A percentile compares a stretch with the other conserved stretches of the same genome.
phyloP scores from a whole-genome alignment of 2,113 vertebrate species.

The Henicopernis longicauda region DNA sequence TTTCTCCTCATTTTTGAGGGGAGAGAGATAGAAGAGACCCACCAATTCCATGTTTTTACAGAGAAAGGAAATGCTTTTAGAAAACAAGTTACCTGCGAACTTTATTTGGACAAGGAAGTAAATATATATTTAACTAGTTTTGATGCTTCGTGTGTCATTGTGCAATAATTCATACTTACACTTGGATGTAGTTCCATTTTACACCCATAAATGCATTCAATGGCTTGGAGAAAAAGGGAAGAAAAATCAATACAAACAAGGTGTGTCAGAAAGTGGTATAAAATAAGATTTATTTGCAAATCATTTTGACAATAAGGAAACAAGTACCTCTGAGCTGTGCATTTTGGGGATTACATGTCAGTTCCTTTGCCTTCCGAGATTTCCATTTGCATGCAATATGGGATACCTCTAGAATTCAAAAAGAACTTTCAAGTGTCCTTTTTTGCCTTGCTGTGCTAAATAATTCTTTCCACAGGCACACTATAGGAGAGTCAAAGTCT shows the following conservation, averaged over 20 bases:
- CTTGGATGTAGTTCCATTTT: neutral
- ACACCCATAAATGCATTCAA: neutral
- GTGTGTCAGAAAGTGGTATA: constrained; percentile 22
- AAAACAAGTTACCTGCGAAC: neutral
- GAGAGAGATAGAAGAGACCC: neutral
- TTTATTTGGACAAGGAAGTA: neutral
- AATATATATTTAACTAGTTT: neutral
- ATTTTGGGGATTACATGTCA: neutral
- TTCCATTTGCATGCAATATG: neutral
- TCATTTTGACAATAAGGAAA: constrained; percentile 20
- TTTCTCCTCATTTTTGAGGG: neutral
- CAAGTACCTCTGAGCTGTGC: neutral
- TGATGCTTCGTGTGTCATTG: neutral
- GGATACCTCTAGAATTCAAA: neutral
- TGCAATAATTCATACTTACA: neutral
- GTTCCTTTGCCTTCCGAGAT: neutral
- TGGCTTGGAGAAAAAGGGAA: neutral
- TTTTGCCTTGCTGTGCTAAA: constrained; percentile 8
- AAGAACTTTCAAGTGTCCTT: neutral
- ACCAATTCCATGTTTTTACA: neutral
- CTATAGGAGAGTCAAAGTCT: neutral
- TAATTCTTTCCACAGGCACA: neutral
- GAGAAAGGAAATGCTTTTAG: neutral
- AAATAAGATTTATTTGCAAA: constrained; percentile 63
- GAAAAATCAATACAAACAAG: neutral